Evolutionary conservation across 1,140 invertebrate genomes (phyloP).

Genomic region (Adelges cooleyi): DNA sequence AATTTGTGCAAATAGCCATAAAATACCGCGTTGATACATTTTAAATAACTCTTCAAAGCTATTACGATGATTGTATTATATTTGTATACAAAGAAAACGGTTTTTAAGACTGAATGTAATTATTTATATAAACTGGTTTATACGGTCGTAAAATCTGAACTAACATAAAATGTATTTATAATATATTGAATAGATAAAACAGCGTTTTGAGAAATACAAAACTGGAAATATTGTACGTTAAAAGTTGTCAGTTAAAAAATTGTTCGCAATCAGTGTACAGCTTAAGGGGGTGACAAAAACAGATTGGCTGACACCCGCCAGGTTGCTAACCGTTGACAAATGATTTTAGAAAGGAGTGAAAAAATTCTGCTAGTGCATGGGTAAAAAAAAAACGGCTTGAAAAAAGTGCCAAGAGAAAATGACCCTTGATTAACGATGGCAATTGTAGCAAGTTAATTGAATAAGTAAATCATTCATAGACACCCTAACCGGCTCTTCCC

Average conservation of each 20-base stretch:
- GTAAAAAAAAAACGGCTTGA: neutral
- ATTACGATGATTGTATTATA: too few species aligned
- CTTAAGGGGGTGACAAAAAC: conserved; percentile 1
- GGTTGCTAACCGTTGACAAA: conserved; percentile 1
- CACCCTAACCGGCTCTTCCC: neutral
- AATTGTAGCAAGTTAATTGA: conserved; percentile 28
- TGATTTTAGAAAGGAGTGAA: neutral
- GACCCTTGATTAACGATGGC: conserved; percentile 25
- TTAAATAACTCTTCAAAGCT: too few species aligned
- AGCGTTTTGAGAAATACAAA: neutral
- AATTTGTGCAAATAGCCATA: too few species aligned
- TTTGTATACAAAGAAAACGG: too few species aligned
- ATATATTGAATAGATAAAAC: too few species aligned
- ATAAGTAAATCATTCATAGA: conserved; percentile 20
- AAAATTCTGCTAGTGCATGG: neutral
- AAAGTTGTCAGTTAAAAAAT: conserved; percentile 15
- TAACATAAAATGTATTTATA: too few species aligned
- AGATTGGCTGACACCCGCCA: neutral
- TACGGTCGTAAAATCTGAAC: too few species aligned
- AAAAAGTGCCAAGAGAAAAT: neutral
- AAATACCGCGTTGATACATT: too few species aligned
- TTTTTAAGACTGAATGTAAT: too few species aligned
- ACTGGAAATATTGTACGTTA: neutral
- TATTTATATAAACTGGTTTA: too few species aligned
- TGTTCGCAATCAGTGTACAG: conserved; percentile 8